Base-by-base conservation (phyloP, 2,113 vertebrate genomes). In the Mormyrus iriodes region DNA sequence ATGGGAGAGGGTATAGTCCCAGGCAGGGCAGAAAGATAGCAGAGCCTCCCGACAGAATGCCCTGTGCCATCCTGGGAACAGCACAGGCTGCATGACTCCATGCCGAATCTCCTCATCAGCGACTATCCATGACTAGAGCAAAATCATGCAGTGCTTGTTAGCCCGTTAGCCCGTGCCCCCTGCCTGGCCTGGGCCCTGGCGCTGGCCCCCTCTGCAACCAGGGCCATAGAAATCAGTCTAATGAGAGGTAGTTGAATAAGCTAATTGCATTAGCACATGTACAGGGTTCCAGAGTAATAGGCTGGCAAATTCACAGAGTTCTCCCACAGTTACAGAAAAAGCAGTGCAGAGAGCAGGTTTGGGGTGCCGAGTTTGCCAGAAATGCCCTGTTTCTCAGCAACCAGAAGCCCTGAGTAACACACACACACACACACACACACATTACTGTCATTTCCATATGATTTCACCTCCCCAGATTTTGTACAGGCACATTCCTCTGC, bases 211-310 rank as follows among this genome's bases (percentile, higher is more conserved):
- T 39, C 39, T 44, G 31, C 52, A 82, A 44, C 73, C 69, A 83
- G 15, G 15, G 85, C 84, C 84, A 86, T 27, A 87, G 46, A 90
- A 87, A 90, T 73, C 55, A 27, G 55, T 12, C 61, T 79, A 85
- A 90, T 61, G 65, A 46, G 24, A 84, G 44, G 42, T 84, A 48
- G 24, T 46, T 15, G 82, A 48, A 84, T 61, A 51, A 31, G 21
- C 83, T 89, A 86, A 89, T 86, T 83, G 35, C 51, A 86, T 86
- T 42, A 53, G 85, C 85, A 53, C 7, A 31, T 42, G 85, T 86
- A 1, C 31, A 19, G 51, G 48, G 49, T 19, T 86, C 24, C 48
- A 55, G 13, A 12, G 82, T 44, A 69, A 65, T 3, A 88, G 58
- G 65, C 44, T 61, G 87, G n/a, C 24, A 44, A n/a, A n/a, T 31